Base-by-base conservation (phyloP, 2,113 vertebrate species). In the pig (Sus scrofa) region DNA sequence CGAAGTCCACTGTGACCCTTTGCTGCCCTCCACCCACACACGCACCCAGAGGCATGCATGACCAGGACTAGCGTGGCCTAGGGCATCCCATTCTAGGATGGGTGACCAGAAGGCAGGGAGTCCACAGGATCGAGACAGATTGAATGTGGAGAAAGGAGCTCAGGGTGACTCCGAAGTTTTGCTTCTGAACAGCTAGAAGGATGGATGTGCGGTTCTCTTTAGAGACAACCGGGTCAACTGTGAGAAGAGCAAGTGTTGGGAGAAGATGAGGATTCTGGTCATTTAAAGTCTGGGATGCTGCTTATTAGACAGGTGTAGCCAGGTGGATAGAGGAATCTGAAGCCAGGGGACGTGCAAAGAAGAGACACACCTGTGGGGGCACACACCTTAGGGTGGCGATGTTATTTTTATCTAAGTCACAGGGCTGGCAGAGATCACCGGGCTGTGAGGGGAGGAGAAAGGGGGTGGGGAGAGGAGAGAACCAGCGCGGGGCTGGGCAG, bases 321-420 rank as follows among this genome's bases (percentile, higher is more conserved):
- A 30, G 39, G 3, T 2, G 26, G 52, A 50, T 2, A 24, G 1
- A 32, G 58, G 50, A 37, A 26, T 11, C 1, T 32, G 39, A 54
- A 30, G 56, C 14, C 84, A 32, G 30, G 7, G 7, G 13, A 70
- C 16, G 22, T 1, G 4, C 32, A 60, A 56, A n/a, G 15, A 60
- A 16, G 32, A 22, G 8, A 54, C 0, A 44, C 2, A 14, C 19
- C 60, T 22, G 4, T 0, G 0, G 50, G 12, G 15, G 24, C 73
- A n/a, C n/a, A n/a, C n/a, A n/a, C 54, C 60, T 71, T 11, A 3
- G 2, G 5, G 37, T 2, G 19, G 44, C 77, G 68, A 56, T 6
- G 65, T 6, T 13, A 37, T 52, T 67, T 34, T 74, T 7, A 27
- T 75, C 62, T n/a, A 24, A 58, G 73, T 65, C 30, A 34, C 18